These are phyloP conservation scores for Petrophora chlorosata DNA, from an alignment of 2,888 invertebrate species.

Conservation along the genomic window DNA sequence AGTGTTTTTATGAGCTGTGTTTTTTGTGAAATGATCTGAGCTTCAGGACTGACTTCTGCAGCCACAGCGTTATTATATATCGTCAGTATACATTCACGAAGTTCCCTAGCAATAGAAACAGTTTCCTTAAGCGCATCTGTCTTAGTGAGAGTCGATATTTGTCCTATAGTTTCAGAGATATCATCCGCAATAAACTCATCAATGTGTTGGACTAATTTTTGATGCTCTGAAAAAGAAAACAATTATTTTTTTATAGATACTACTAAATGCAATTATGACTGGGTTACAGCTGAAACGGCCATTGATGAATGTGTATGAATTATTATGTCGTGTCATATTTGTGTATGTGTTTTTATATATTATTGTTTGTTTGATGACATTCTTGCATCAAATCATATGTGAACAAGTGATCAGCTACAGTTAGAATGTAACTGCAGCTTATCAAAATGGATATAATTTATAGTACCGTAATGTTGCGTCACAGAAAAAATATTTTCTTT, in stretches of 20 bases:
- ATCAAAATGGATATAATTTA: too few relatives aligned
- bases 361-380: too few relatives aligned
- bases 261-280: neutral
- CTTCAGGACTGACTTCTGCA: slow-evolving; percentile 23
- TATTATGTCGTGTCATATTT: too few relatives aligned
- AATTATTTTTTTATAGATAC: neutral
- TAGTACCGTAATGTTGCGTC: too few relatives aligned
- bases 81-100: slow-evolving; percentile 37
- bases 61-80: slow-evolving; percentile 15
- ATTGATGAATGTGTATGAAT: too few relatives aligned
- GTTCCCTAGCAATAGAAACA: slow-evolving; percentile 39
- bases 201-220: slow-evolving; percentile 40
- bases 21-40: slow-evolving; percentile 32
- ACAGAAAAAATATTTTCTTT: too few relatives aligned
- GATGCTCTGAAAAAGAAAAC: slow-evolving; percentile 21
- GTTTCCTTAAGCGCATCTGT: slow-evolving; percentile 40
- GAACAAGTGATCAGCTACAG: too few relatives aligned
- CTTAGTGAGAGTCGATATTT: slow-evolving; percentile 35
- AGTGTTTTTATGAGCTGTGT: slow-evolving; percentile 41
- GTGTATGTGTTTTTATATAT: too few relatives aligned
- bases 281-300: too few relatives aligned
- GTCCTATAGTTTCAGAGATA: slow-evolving; percentile 35
- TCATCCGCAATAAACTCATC: slow-evolving; percentile 47
- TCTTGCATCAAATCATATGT: too few relatives aligned
- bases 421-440: too few relatives aligned